Evolutionary conservation across 2,113 vertebrate genomes (phyloP), one percentile per base, ranked within the genome.

Genomic region (Melozone crissalis): DNA sequence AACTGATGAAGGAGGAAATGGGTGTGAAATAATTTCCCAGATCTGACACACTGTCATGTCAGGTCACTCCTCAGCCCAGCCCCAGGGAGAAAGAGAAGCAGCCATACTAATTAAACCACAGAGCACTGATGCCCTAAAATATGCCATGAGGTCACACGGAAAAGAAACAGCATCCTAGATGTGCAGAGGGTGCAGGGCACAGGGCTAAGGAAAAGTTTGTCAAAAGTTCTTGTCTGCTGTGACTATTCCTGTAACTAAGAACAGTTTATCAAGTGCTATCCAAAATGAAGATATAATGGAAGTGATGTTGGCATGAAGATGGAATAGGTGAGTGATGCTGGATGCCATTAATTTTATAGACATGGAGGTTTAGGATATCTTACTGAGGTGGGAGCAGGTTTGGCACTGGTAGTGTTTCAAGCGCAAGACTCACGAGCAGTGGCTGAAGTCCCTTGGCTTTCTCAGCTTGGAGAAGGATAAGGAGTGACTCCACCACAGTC

Each of bases 1-100:
- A 69, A 78, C 59, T 73, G 78, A 90, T 91, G 84, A 52, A 33
- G 21, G 35, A 93, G 33, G 84, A 95, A 87, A 90, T 80, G 30
- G 12, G 20, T 83, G 35, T 63, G 71, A 94, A 80, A 88, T 82
- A 74, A 59, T 89, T 95, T 89, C 47, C 44, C 30, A 59, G 43
- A 55, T 90, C 51, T 71, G 62, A 91, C 39, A 78, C 15, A 31
- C 28, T 73, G 31, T 66, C 39, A 28, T 83, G 51, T 80, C 54
- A 84, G 79, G 67, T 88, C 41, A 54, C 63, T 68, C 46, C 24
- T 90, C 65, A 87, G 27, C 26, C 22, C n/a, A 84, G 46, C 37
- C 47, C 30, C 26, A 41, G 74, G 33, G 21, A 90, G 18, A 87
- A 84, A 24, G 16, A 79, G 46, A 85, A 95, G n/a, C 41, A 80